Base-by-base conservation (phyloP, 1,140 invertebrate genomes). In the Drosophila nikananu region DNA sequence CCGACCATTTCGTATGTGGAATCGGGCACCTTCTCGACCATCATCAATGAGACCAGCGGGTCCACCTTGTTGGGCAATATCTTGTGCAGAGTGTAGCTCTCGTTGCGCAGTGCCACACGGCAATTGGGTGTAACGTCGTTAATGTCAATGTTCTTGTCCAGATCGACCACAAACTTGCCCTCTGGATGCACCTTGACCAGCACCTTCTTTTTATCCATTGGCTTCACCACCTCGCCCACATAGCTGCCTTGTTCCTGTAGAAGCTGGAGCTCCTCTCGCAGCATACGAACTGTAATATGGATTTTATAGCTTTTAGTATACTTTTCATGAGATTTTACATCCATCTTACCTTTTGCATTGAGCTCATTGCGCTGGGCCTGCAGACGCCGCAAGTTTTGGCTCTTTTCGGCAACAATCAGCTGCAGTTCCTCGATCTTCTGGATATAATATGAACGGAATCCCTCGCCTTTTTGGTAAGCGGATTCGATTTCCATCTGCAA, bases 1-100 rank as follows among this genome's bases (percentile, higher is more conserved):
- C 99, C 99, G 52, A 99, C 99, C 99, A 99, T 99, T 95, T 99
- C 99, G 93, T 99, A 97, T 0, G 99, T 99, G 0, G 99, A 99
- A 94, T 99, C 99, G 12, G 99, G 99, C 6, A 99, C 99, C 94
- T 99, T 99, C 93, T 99, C 99, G 0, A 99, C 99, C 99, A 99
- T 99, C 99, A 99, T 99, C 49, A 99, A 95, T n/a, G 98, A 99
- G 0, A 99, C 99, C 42, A 99, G 94, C 3, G 99, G 99, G 95
- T 99, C 99, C n/a, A 99, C 98, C 95, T 99, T 99, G 92, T 99
- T 99, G 2, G 99, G 99, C 19, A 99, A 94, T 81, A 99, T 99
- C 94, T 99, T 99, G 93, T 99, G 99, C 23, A 99, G 94, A 0
- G 98, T 99, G 91, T 99, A 99, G 93, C 98, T 99, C 94, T 99